Evolutionary conservation across 2,113 vertebrate species (phyloP).

Genomic region (Carollia perspicillata): DNA sequence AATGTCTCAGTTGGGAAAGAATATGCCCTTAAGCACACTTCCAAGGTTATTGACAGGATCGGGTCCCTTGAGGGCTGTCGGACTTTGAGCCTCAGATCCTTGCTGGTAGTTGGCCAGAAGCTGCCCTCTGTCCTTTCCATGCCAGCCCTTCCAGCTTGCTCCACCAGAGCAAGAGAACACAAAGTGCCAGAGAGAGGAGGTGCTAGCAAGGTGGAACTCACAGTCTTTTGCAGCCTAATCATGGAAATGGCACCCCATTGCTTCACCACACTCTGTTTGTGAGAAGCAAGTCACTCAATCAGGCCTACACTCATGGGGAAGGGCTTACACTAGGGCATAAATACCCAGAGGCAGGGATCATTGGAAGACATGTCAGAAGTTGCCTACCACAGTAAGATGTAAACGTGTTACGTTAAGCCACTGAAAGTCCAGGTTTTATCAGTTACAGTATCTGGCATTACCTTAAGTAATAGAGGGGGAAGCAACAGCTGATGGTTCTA

Average conservation of each 20-base stretch:
- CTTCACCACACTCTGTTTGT: neutral
- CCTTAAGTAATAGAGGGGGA: neutral
- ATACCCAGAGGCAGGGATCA: neutral
- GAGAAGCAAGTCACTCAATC: neutral
- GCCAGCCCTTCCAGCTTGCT: neutral
- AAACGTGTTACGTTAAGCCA: neutral
- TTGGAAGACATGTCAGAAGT: neutral
- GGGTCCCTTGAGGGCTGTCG: neutral
- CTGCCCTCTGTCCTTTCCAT: neutral
- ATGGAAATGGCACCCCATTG: neutral
- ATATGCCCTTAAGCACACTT: neutral
- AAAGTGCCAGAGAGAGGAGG: neutral
- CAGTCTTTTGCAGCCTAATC: neutral
- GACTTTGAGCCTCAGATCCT: neutral
- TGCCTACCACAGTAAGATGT: neutral
- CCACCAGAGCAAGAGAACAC: neutral
- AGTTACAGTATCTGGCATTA: neutral
- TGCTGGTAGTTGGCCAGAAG: neutral
- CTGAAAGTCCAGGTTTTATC: neutral
- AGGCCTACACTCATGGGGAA: neutral
- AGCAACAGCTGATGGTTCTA: neutral
- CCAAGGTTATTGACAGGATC: neutral
- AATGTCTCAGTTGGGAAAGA: neutral
- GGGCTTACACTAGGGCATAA: neutral
- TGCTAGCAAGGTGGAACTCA: neutral